Evolutionary conservation across 2,797 vertebrate genomes (phyloP).

Genomic region (Onychomys leucogaster): DNA sequence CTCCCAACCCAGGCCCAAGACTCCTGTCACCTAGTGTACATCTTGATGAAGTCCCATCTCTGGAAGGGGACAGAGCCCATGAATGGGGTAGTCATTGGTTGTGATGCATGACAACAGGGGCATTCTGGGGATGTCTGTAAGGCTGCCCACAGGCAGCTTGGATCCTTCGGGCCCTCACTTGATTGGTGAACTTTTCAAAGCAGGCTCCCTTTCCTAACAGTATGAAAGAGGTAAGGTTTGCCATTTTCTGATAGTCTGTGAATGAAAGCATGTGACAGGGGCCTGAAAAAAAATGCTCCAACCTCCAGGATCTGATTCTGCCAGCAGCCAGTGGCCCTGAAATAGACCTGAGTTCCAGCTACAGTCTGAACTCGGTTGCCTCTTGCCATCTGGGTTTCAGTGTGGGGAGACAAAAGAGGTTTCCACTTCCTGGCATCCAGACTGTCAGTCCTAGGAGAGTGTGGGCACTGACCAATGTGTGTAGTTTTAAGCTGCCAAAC

Average conservation of each 20-base stretch:
- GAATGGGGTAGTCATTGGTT: background rate
- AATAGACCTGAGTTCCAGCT: background rate
- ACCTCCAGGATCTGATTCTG: background rate
- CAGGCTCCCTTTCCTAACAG: background rate
- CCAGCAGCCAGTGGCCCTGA: background rate
- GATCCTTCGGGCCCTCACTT: background rate
- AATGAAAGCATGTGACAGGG: background rate
- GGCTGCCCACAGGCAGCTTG: too few relatives aligned
- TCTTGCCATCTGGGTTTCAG: background rate
- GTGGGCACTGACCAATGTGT: too few relatives aligned
- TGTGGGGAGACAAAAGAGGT: background rate
- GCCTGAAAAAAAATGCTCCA: fast-evolving
- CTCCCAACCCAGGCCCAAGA: background rate
- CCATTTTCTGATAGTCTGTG: background rate
- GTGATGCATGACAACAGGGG: background rate
- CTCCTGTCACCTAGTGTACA: fast-evolving
- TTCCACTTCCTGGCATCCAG: background rate
- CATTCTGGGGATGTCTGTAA: background rate
- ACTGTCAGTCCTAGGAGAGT: background rate
- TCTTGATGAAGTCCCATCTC: too few relatives aligned
- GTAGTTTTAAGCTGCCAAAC: background rate
- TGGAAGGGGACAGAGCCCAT: background rate
- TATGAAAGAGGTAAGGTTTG: background rate
- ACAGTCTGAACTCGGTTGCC: background rate
- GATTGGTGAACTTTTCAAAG: background rate